Evolutionary conservation across 2,888 invertebrate genomes (phyloP).

Genomic region (Flexamia atlantica): DNA sequence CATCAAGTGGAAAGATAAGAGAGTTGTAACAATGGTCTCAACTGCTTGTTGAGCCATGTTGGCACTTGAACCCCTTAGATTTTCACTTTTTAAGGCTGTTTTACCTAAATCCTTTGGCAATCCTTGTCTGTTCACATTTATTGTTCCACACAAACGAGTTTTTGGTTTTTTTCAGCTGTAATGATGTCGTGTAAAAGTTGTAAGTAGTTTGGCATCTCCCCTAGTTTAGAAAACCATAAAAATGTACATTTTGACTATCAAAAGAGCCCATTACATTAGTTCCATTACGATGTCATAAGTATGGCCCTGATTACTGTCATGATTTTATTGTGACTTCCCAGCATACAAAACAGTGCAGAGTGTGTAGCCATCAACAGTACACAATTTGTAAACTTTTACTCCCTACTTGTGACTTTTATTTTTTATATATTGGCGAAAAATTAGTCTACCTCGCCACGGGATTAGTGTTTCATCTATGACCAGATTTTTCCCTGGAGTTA

Average conservation of each 20-base stretch:
- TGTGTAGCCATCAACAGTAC: conserved; percentile 29
- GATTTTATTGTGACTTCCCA: background rate
- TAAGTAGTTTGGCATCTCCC: background rate
- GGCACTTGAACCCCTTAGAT: conserved; percentile 9
- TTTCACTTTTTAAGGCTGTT: background rate
- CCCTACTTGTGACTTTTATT: background rate
- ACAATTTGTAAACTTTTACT: conserved; percentile 2
- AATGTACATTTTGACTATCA: background rate
- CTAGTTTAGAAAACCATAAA: background rate
- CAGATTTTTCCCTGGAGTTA: conserved; percentile 10
- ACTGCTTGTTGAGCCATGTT: conserved; percentile 7
- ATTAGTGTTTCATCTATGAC: conserved; percentile 28
- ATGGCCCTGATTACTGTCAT: background rate
- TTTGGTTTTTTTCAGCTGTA: background rate
- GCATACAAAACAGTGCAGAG: background rate
- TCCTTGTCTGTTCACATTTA: conserved; percentile 8
- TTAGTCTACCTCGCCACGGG: background rate
- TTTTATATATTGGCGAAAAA: background rate
- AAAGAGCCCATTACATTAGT: background rate
- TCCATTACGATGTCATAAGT: conserved; percentile 31
- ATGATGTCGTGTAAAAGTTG: background rate
- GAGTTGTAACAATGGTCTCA: background rate
- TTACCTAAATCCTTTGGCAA: background rate
- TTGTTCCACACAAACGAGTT: conserved; percentile 8
- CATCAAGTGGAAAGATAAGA: conserved; percentile 29